Evolutionary conservation across 2,113 vertebrate genomes (phyloP).

Genomic region (Cyprichromis sp.): DNA sequence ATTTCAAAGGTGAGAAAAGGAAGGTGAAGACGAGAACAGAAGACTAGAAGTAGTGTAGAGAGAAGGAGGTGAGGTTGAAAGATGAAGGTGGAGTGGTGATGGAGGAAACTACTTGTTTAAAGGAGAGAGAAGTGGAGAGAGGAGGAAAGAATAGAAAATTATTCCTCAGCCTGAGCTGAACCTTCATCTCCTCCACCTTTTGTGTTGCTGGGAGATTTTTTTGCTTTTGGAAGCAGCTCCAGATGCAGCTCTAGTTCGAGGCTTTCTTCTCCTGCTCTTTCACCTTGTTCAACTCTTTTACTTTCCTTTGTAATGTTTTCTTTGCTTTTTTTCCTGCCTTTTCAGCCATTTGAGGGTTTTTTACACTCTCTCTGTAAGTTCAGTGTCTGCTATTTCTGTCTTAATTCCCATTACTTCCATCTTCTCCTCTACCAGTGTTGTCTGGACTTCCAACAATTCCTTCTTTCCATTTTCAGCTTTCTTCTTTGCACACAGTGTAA

Average conservation of each 20-base stretch:
- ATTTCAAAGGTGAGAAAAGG: not conserved
- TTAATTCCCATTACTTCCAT: not conserved
- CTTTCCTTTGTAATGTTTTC: not conserved
- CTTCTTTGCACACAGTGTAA: not conserved
- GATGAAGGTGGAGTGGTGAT: not conserved
- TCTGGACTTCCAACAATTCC: not conserved
- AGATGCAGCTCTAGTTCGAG: not conserved
- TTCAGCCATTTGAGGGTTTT: not conserved
- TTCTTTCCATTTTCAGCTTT: not conserved
- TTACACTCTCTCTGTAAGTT: not conserved
- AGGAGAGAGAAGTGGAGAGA: not conserved
- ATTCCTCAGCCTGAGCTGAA: not conserved
- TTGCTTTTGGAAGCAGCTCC: not conserved
- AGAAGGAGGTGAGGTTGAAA: rapidly evolving
- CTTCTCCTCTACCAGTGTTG: not conserved
- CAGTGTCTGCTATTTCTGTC: not conserved
- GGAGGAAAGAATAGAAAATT: not conserved
- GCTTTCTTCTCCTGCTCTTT: not conserved
- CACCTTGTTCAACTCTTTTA: not conserved
- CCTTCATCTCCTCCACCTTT: not conserved
- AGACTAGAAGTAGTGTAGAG: not conserved
- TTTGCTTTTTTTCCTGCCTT: not conserved
- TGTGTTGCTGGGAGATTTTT: not conserved
- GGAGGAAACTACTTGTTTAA: not conserved
- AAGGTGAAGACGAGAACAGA: rapidly evolving